phyloP scores from a whole-genome alignment of 2,797 vertebrate species.

The Serranus cabrilla region DNA sequence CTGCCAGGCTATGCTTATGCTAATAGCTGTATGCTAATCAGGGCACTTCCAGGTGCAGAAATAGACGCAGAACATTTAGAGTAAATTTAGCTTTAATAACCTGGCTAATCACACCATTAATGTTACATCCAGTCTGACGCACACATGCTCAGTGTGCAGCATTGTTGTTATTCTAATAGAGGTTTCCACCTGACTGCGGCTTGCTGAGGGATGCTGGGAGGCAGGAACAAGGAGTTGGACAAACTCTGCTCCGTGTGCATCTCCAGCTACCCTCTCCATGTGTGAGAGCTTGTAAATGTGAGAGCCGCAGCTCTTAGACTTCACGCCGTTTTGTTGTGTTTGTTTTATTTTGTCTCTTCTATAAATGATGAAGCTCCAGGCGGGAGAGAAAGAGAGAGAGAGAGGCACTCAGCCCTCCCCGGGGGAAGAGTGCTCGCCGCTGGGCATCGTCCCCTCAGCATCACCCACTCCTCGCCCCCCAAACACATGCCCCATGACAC shows the following conservation, averaged over 20 bases:
- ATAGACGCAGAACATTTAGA: constrained; percentile 67
- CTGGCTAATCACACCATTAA: constrained; percentile 70
- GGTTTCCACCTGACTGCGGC: constrained; percentile 71
- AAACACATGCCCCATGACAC: constrained; percentile 33
- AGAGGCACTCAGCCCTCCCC: constrained; percentile 76
- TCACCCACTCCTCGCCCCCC: constrained; percentile 32
- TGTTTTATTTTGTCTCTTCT: constrained; percentile 82
- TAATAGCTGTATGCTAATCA: constrained; percentile 71
- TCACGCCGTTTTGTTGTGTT: constrained; percentile 78
- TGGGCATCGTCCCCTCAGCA: constrained; percentile 66
- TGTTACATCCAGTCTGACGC: constrained; percentile 49
- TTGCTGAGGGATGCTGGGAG: constrained; percentile 63
- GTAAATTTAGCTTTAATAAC: constrained; percentile 80
- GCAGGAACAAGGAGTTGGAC: constrained; percentile 68
- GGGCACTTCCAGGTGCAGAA: constrained; percentile 70
- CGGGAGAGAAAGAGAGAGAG: constrained; percentile 52
- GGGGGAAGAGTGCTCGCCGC: constrained; percentile 56
- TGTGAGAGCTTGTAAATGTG: constrained; percentile 34
- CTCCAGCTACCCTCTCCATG: constrained; percentile 28
- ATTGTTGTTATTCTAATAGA: constrained; percentile 57
- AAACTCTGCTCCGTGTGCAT: constrained; percentile 48
- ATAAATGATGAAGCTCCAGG: constrained; percentile 81
- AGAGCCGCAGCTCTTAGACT: constrained; percentile 57
- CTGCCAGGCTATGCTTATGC: constrained; percentile 56
- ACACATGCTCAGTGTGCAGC: constrained; percentile 30